A percentile compares a stretch with the other conserved stretches of the same genome.
phyloP scores from a whole-genome alignment of 2,888 invertebrate genomes.

The Drosophila paramelanica region DNA sequence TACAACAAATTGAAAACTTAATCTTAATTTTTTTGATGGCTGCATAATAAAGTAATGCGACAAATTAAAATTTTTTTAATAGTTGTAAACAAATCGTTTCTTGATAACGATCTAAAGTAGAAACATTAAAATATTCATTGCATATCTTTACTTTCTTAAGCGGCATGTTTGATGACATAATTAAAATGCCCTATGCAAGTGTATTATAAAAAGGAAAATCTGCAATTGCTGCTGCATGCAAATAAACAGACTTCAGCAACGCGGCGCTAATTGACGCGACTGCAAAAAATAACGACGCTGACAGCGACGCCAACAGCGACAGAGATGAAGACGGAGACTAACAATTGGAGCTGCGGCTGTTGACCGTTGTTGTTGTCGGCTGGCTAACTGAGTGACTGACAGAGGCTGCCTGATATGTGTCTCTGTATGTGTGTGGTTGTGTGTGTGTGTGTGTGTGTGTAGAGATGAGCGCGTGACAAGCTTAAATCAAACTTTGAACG shows the following conservation, averaged over 20 bases:
- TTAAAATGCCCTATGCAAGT: background rate
- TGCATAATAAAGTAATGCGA: no score
- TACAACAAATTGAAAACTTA: no score
- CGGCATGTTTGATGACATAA: background rate
- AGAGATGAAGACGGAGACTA: slow-evolving; percentile 31
- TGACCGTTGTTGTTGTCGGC: slow-evolving; percentile 54
- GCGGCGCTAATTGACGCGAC: slow-evolving; percentile 73
- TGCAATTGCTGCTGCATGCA: slow-evolving; percentile 58
- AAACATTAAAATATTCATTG: no score
- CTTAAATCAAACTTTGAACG: slow-evolving; percentile 14
- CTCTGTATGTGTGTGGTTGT: background rate
- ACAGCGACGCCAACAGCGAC: slow-evolving; percentile 48
- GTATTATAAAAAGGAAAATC: slow-evolving; percentile 38
- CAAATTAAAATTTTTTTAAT: no score
- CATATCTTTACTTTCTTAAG: background rate
- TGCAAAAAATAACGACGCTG: slow-evolving; percentile 48
- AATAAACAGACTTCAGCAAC: slow-evolving; percentile 66
- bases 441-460: slow-evolving; percentile 6
- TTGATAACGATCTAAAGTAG: no score
- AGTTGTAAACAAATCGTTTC: no score
- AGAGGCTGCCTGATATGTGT: slow-evolving; percentile 33
- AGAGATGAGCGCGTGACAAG: slow-evolving; percentile 44
- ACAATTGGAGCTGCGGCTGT: slow-evolving; percentile 51
- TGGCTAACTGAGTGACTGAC: slow-evolving; percentile 36
- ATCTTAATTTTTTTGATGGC: no score